Evolutionary conservation across 2,888 invertebrate species (phyloP), one percentile per base, ranked within the genome.

Genomic region (Campopleginae sp.): DNA sequence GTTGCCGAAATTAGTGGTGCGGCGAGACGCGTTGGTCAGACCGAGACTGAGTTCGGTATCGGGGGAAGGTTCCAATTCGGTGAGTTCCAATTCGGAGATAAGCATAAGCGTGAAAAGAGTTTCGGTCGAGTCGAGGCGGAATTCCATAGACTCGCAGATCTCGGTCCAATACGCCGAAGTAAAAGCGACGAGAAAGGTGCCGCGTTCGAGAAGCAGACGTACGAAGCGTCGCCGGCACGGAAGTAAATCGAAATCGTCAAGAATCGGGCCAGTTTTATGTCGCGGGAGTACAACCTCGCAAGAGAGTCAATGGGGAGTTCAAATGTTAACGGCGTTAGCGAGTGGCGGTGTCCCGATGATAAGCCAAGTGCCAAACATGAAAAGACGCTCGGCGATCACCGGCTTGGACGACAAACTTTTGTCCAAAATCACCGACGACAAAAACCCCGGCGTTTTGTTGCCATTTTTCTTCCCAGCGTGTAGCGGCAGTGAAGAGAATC

Each of bases 101-200:
- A 97, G 97, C 93, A 96, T 97, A 91, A 97, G 97, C 87, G 95
- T 97, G 0, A 95, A 97, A 7, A 96, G 97, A 91, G 97, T 98
- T 0, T 98, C 98, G 0, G 97, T 98, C 0, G 98, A 98, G 92
- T 98, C 98, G 0, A 95, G 98, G 10, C 95, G 98, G 58, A 98
- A 98, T 93, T 98, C 98, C 0, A 95, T 98, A 23, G 98, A 98
- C 91, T 98, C 98, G 75, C 98, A 98, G 91, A 95, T 97, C 70
- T 97, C 97, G 0, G 96, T 98, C 0, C 97, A 97, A 93, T 96
- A 97, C 66, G 97, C 97, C 0, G 97, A 98, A 93, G 95, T 97
- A 94, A 97, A 97, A 91, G 90, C 91, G 1, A 95, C 95, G 4
- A 93, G 94, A 2, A 97, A 97, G 92, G 95, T 96, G 23, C 84